A percentile compares a stretch with the other conserved stretches of the same genome.
phyloP scores from a whole-genome alignment of 2,113 vertebrate genomes.

The Mugil cephalus region DNA sequence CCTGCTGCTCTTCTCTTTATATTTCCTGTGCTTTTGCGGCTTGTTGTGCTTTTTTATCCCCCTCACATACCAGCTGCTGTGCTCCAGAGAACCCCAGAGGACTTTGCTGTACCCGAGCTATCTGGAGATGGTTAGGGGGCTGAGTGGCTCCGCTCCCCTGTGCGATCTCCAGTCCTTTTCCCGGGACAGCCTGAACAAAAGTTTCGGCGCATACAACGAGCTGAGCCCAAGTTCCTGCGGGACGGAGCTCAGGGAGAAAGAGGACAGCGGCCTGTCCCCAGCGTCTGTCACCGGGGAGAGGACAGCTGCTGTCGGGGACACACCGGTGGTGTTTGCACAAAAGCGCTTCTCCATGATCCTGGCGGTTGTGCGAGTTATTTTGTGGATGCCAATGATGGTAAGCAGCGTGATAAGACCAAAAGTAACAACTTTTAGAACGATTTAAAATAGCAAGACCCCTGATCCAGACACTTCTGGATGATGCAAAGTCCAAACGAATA shows the following conservation, averaged over 20 bases:
- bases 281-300: conserved; percentile 46
- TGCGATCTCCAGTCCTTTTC: conserved; percentile 77
- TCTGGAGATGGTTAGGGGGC: conserved; percentile 78
- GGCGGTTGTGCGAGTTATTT: conserved; percentile 88
- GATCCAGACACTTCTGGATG: no score
- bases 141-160: conserved; percentile 75
- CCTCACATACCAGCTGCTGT: conserved; percentile 89
- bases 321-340: conserved; percentile 87
- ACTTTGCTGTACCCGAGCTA: conserved; percentile 76
- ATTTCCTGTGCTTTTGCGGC: conserved; percentile 86
- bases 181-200: conserved; percentile 80
- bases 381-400: conserved; percentile 99
- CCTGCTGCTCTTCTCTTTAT: conserved; percentile 87
- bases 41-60: conserved; percentile 87
- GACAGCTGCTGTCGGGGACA: conserved; percentile 69
- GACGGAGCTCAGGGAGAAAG: conserved; percentile 58
- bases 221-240: conserved; percentile 67
- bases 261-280: conserved; percentile 58
- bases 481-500: no score
- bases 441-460: no score
- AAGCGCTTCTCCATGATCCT: conserved; percentile 95
- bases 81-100: conserved; percentile 87
- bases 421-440: background rate
- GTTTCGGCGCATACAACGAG: conserved; percentile 78
- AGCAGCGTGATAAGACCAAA: conserved; percentile 58